These are phyloP conservation scores for Hermaeophaga mercurialis DNA, from an alignment of 2,888 invertebrate genomes.

Conservation along the genomic window DNA sequence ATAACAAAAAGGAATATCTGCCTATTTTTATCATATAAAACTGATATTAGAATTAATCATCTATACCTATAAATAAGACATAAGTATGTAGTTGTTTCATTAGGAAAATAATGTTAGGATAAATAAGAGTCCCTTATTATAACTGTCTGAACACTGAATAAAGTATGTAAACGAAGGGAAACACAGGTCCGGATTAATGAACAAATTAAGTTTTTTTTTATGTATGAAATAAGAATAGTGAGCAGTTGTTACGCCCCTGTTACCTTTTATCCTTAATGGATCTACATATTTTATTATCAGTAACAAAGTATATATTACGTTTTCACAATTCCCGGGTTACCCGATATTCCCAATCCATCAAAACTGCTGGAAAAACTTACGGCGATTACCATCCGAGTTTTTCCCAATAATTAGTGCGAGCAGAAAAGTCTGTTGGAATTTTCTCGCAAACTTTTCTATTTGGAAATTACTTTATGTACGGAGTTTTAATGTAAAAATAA, in stretches of 20 bases:
- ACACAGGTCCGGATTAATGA: too few relatives aligned
- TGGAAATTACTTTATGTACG: background rate
- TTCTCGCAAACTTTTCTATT: background rate
- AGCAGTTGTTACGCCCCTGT: conserved; percentile 11
- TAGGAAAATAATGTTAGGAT: too few relatives aligned
- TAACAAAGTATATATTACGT: conserved; percentile 45
- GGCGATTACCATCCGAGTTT: conserved; percentile 7
- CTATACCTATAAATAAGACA: too few relatives aligned
- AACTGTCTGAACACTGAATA: too few relatives aligned
- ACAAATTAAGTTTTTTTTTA: too few relatives aligned
- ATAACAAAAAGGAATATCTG: too few relatives aligned
- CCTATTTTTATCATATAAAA: too few relatives aligned
- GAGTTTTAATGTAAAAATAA: background rate
- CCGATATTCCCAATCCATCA: conserved; percentile 49
- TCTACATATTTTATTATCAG: conserved; percentile 49
- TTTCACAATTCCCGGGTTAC: conserved; percentile 43
- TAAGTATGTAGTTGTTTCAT: too few relatives aligned
- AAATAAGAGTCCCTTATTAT: too few relatives aligned
- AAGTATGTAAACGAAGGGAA: too few relatives aligned
- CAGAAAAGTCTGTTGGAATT: background rate
- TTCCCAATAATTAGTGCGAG: background rate
- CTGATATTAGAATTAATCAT: too few relatives aligned
- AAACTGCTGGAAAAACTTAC: conserved; percentile 39
- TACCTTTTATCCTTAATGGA: conserved; percentile 47
- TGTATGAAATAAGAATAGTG: too few relatives aligned